phyloP scores from a whole-genome alignment of 1,140 invertebrate genomes.

The Coptotermes formosanus region DNA sequence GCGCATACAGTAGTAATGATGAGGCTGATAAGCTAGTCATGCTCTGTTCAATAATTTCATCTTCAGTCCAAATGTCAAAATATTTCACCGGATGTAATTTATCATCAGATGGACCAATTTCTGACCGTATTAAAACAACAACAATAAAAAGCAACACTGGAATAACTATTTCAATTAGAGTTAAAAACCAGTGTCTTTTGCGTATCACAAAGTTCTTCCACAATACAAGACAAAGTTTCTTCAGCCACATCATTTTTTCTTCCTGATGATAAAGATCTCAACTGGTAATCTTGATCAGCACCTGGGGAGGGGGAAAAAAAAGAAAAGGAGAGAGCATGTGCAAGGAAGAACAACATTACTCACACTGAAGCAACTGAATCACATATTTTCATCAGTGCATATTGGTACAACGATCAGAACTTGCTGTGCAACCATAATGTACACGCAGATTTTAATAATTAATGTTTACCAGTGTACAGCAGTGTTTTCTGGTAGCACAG shows the following conservation, averaged over 20 bases:
- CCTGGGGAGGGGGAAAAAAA: conserved; percentile 30
- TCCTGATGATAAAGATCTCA: background rate
- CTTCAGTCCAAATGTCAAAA: background rate
- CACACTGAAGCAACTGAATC: background rate
- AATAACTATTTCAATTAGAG: conserved; percentile 46
- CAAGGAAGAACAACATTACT: background rate
- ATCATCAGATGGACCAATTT: conserved; percentile 39
- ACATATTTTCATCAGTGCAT: no score
- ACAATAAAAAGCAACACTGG: conserved; percentile 44
- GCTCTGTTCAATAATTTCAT: background rate
- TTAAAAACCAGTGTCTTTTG: conserved; percentile 47
- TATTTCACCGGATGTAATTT: background rate
- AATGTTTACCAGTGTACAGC: no score
- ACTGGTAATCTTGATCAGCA: background rate
- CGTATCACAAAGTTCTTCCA: conserved; percentile 50
- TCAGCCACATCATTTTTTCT: background rate
- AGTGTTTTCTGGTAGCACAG: no score
- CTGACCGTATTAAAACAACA: conserved; percentile 52
- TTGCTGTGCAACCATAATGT: no score
- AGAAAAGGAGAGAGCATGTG: conserved; percentile 42
- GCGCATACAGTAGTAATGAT: background rate
- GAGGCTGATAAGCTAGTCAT: background rate
- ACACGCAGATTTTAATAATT: no score
- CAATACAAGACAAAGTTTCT: conserved; percentile 40
- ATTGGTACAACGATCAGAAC: no score